Evolutionary conservation across 1,140 invertebrate genomes (phyloP), one percentile per base, ranked within the genome.

Genomic region (Battus philenor): DNA sequence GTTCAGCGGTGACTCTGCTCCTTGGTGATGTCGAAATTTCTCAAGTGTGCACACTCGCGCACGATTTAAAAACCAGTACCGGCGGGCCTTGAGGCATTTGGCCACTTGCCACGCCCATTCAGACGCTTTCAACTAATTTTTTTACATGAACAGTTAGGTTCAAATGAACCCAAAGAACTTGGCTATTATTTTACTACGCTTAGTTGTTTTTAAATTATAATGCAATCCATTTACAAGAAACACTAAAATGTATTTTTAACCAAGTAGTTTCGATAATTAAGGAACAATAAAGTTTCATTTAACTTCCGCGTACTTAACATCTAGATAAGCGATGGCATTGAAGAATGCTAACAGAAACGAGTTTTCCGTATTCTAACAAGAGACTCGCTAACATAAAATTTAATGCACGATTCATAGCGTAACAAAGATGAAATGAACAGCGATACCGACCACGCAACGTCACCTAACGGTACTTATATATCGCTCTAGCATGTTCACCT

Each of bases 301-400:
- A 50, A 47, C 54, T 80, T 83, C 76, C 79, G 77, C 63, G 63
- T 74, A 76, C 73, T 73, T 74, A 75, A 68, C 62, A 54, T 71
- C 65, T 64, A 64, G 68, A 69, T 74, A 72, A 56, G 47, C 53
- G 51, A 34, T 74, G 65, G 63, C 69, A 82, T 71, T 74, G 74
- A 76, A 72, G 62, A 54, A 57, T 47, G 59, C 55, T 69, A 74
- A 71, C 57, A 34, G 44, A 30, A 41, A 58, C 47, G 53, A 55
- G 36, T 59, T 65, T 67, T 72, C 60, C 59, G 64, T 56, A 54
- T 55, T 54, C 44, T 63, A 34, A 48, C 44, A 44, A 51, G 30
- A 11, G 6, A 24, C 17, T 4, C 39, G 18, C 8, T 11, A 22
- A 48, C 18, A 30, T n/a, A 26, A 12, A 32, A 17, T 36, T 31